Base-by-base conservation (phyloP, 2,113 vertebrate genomes). In the Neomonachus schauinslandi region DNA sequence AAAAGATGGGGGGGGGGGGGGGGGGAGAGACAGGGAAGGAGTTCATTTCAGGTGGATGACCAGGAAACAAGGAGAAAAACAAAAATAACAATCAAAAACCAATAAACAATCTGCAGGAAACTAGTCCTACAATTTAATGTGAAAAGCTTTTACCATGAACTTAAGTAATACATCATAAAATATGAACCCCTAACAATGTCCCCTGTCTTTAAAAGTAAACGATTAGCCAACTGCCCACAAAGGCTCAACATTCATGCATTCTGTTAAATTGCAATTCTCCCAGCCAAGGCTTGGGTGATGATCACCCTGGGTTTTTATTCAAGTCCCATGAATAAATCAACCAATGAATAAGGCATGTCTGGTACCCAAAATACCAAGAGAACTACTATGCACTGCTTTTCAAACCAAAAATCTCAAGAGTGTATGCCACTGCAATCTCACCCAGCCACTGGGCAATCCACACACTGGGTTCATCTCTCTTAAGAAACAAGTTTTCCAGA, bases 81-180 rank as follows among this genome's bases (percentile, higher is more conserved):
- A 80, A 79, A 59, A 39, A 69, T 61, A 24, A 91, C 5, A 65
- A 72, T 93, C 22, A 93, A 88, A 49, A 89, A 81, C 77, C 13
- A 91, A 46, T 53, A 80, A 93, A 74, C 33, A 46, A 69, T 69
- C 80, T 89, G 15, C 81, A 96, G 59, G 59, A 88, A 93, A 74
- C 55, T 22, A 55, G 5, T 36, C 36, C 86, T 46, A 55, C 6
- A 31, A 77, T 31, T 77, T 67, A 72, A 61, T 33, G 13, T 12
- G 8, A 74, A 77, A 96, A 97, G 79, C 59, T 59, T 96, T 77
- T 69, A 74, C 46, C 31, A 87, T 79, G 61, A 96, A 96, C 77
- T 84, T 36, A 49, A n/a, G 69, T 77, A 51, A 91, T 26, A 72
- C 3, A 79, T 26, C 67, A 83, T 42, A 84, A 83, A 79, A 59